These are phyloP conservation scores for Cynoglossus semilaevis DNA, from an alignment of 2,113 vertebrate genomes.

Conservation along the genomic window DNA sequence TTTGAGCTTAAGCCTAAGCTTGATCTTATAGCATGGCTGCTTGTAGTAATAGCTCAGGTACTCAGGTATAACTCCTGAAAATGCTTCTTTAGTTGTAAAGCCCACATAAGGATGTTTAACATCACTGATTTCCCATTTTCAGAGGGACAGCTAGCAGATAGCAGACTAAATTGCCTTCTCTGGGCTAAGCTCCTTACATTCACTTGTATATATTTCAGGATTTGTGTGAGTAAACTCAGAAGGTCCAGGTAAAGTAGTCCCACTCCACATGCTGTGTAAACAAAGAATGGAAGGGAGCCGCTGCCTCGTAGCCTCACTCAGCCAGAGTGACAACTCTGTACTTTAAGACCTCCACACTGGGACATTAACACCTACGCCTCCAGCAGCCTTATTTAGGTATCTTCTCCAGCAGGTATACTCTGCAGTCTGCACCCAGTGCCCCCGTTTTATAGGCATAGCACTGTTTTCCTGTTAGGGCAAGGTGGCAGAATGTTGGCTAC, in stretches of 20 bases:
- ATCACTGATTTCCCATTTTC: slow-evolving; percentile 79
- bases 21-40: slow-evolving; percentile 58
- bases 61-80: slow-evolving; percentile 70
- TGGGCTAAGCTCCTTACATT: slow-evolving; percentile 78
- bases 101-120: slow-evolving; percentile 76
- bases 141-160: slow-evolving; percentile 57
- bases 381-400: slow-evolving; percentile 60
- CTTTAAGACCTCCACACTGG: slow-evolving; percentile 43
- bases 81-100: slow-evolving; percentile 74
- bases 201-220: slow-evolving; percentile 74
- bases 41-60: slow-evolving; percentile 59
- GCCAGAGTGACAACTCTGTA: slow-evolving; percentile 51
- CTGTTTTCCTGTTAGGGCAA: slow-evolving; percentile 62
- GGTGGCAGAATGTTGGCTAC: slow-evolving; percentile 63
- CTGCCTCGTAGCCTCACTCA: slow-evolving; percentile 52
- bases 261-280: slow-evolving; percentile 71
- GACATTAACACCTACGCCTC: slow-evolving; percentile 65
- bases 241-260: slow-evolving; percentile 72
- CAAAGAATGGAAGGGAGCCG: slow-evolving; percentile 66
- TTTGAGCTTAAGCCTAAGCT: slow-evolving; percentile 70
- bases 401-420: slow-evolving; percentile 59
- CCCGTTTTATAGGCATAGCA: slow-evolving; percentile 54
- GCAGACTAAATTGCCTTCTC: slow-evolving; percentile 70
- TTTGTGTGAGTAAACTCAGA: slow-evolving; percentile 70
- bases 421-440: slow-evolving; percentile 54